A percentile compares a stretch with the other conserved stretches of the same genome.
Conservation (phyloP, 2,113 vertebrate genomes). For the Pangasianodon gigas region DNA sequence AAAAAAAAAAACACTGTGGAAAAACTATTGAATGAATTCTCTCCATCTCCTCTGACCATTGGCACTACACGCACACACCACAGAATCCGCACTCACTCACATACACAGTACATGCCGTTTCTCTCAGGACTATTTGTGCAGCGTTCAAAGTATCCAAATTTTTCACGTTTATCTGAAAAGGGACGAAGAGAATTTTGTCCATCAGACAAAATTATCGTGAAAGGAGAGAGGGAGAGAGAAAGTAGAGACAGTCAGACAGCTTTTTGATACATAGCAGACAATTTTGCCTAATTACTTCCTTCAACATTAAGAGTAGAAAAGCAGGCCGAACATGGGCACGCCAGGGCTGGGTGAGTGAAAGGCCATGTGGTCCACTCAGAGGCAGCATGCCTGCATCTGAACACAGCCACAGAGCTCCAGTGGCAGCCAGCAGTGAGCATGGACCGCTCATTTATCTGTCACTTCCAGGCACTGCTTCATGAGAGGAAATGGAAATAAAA, state of each 20-base stretch:
- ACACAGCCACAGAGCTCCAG: slow-evolving; percentile 31
- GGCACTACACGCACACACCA: slow-evolving; percentile 2
- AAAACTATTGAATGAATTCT: slow-evolving; percentile 50
- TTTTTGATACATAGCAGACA: slow-evolving; percentile 55
- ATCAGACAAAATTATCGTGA: background rate
- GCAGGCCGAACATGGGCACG: slow-evolving; percentile 51
- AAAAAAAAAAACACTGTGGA: slow-evolving; percentile 51
- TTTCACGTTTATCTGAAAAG: slow-evolving; percentile 4
- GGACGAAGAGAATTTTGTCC: background rate
- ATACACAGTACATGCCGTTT: background rate
- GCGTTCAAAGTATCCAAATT: background rate
- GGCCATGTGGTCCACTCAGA: slow-evolving; percentile 43
- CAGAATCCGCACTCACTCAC: background rate
- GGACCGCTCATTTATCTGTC: slow-evolving; percentile 39
- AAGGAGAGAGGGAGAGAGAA: slow-evolving; percentile 18
- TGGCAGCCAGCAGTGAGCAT: slow-evolving; percentile 27
- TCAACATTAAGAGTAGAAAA: slow-evolving; percentile 53
- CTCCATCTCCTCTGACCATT: slow-evolving; percentile 19
- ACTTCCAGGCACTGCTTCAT: slow-evolving; percentile 39
- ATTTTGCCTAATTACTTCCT: slow-evolving; percentile 56
- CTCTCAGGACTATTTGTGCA: slow-evolving; percentile 2
- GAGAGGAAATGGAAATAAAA: slow-evolving; percentile 41
- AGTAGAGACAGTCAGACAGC: slow-evolving; percentile 22
- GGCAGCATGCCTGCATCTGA: slow-evolving; percentile 31
- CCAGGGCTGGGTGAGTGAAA: slow-evolving; percentile 32